Evolutionary conservation across 2,888 invertebrate genomes (phyloP), one percentile per base, ranked within the genome.

Genomic region (Macroteleia sp.): DNA sequence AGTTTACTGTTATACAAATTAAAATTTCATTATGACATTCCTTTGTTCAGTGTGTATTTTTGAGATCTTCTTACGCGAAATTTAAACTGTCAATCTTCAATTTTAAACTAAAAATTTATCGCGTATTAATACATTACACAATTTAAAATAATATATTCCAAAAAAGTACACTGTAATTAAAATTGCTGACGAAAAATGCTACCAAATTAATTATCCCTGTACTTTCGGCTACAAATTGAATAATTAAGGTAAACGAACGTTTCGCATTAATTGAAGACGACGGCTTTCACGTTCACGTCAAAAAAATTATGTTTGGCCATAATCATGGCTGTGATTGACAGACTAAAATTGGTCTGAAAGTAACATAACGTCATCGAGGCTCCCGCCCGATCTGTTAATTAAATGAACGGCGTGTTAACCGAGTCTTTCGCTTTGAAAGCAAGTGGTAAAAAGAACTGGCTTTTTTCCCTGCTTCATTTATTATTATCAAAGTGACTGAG

Each of bases 151-250:
- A n/a, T n/a, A n/a, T n/a, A n/a, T n/a, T n/a, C n/a, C n/a, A n/a
- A n/a, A n/a, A n/a, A n/a, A n/a, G n/a, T n/a, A n/a, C n/a, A n/a
- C n/a, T n/a, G n/a, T n/a, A n/a, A n/a, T n/a, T n/a, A n/a, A n/a
- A n/a, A n/a, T n/a, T n/a, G n/a, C n/a, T n/a, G n/a, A n/a, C n/a
- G n/a, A n/a, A n/a, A n/a, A n/a, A n/a, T n/a, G 19, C 41, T n/a
- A n/a, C 20, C 19, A 20, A 20, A 42, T 19, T 42, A 42, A 19
- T 42, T 42, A 20, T n/a, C 34, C 6, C 9, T 19, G 20, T n/a
- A 44, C 44, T 22, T 44, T 12, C 14, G 6, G 52, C 20, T 32
- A 34, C 34, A 52, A 39, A 54, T 54, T 54, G 39, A 25, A 22
- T 54, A 39, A 39, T 39, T 39, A 39, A 39, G 17, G 3, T 9